phyloP scores from a whole-genome alignment of 2,888 invertebrate genomes.

The Myopa tessellatipennis region DNA sequence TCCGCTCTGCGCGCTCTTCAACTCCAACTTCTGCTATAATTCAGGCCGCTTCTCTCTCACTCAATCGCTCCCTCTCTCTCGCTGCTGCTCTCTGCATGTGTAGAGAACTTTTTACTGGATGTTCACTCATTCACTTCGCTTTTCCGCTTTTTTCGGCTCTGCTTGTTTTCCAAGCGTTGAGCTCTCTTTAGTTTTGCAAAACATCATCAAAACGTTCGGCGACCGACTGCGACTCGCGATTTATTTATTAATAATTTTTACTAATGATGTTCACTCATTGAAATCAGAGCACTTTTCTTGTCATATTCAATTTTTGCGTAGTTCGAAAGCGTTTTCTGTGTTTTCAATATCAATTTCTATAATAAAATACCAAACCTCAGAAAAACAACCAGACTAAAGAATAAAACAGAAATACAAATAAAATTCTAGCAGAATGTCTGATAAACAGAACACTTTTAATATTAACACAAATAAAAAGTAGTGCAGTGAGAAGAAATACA shows the following conservation, averaged over 20 bases:
- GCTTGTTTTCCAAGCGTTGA: not conserved
- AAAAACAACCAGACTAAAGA: not conserved
- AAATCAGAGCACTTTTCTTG: not conserved
- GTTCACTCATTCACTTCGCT: constrained; percentile 1
- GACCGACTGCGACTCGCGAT: constrained; percentile 27
- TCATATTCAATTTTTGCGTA: too few relatives aligned
- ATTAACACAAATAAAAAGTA: not conserved
- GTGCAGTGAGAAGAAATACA: not conserved
- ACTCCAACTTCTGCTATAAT: constrained; percentile 4
- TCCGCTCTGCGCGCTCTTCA: too few relatives aligned
- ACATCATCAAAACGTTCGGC: constrained; percentile 26
- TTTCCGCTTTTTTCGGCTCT: constrained; percentile 16
- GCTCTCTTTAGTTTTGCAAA: constrained; percentile 31
- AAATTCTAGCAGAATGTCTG: not conserved
- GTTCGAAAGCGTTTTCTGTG: too few relatives aligned
- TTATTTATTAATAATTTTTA: constrained; percentile 21
- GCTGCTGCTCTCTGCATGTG: not conserved
- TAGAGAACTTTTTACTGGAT: constrained; percentile 29
- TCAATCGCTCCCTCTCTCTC: constrained; percentile 7
- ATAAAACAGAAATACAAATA: not conserved
- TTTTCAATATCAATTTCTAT: too few relatives aligned
- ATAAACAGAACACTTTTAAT: not conserved
- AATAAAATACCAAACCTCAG: too few relatives aligned
- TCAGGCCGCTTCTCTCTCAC: not conserved
- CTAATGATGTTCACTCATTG: not conserved